These are phyloP conservation scores for Enteromius paludinosus DNA, from an alignment of 2,797 vertebrate species.

Conservation along the genomic window DNA sequence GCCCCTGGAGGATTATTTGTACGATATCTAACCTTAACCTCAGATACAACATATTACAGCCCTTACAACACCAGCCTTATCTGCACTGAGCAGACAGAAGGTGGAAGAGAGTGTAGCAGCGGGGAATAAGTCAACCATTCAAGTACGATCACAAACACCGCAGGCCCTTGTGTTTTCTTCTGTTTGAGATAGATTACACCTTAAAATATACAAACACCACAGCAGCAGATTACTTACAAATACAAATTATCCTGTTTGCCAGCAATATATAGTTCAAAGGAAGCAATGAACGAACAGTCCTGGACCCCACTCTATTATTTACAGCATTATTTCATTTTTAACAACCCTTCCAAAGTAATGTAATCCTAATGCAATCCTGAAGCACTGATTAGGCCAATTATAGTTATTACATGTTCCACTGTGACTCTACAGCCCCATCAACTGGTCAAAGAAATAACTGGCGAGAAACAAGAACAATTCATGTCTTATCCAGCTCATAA, in stretches of 20 bases:
- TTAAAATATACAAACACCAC: constrained; percentile 35
- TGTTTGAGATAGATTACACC: constrained; percentile 47
- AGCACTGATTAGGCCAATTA: constrained; percentile 27
- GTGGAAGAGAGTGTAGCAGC: constrained; percentile 30
- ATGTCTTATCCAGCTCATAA: background rate
- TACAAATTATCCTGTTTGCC: constrained; percentile 36
- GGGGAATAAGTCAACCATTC: constrained; percentile 52
- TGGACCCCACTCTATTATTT: background rate
- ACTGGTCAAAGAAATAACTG: constrained; percentile 22
- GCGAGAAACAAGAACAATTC: background rate
- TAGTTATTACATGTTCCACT: background rate
- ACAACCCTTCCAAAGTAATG: constrained; percentile 18
- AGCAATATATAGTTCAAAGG: constrained; percentile 25
- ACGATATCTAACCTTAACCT: constrained; percentile 49
- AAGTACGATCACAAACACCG: constrained; percentile 44
- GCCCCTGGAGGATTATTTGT: constrained; percentile 22
- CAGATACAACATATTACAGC: constrained; percentile 49
- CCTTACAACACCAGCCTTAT: constrained; percentile 42
- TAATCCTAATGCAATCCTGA: constrained; percentile 41
- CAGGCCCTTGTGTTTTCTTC: constrained; percentile 47
- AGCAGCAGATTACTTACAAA: constrained; percentile 31
- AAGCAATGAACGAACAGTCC: constrained; percentile 11
- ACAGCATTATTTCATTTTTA: constrained; percentile 15
- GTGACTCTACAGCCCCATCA: constrained; percentile 47
- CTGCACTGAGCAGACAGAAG: constrained; percentile 43